These are phyloP conservation scores for Caenorhabditis sinica DNA, from an alignment of 2,888 invertebrate species.

Conservation along the genomic window DNA sequence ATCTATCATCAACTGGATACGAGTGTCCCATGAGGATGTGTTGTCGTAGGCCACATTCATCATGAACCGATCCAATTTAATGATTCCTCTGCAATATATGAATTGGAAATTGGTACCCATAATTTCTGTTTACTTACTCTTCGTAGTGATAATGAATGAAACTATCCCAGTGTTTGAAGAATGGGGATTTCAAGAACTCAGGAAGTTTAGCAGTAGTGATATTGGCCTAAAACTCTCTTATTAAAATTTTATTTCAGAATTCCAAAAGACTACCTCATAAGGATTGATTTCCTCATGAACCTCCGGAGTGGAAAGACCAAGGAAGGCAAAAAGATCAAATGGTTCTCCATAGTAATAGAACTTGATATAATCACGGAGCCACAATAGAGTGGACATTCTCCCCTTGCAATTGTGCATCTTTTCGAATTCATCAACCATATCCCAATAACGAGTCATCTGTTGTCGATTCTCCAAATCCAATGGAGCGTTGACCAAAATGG, in stretches of 20 bases:
- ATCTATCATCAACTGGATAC: slow-evolving; percentile 80
- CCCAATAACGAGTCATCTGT: slow-evolving; percentile 75
- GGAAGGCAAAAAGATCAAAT: slow-evolving; percentile 59
- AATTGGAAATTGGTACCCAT: neutral
- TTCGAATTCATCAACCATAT: slow-evolving; percentile 81
- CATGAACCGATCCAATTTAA: slow-evolving; percentile 76
- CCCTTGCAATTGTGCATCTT: slow-evolving; percentile 77
- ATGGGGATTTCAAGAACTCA: slow-evolving; percentile 79
- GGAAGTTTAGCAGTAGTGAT: slow-evolving; percentile 72
- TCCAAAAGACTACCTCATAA: slow-evolving; percentile 46
- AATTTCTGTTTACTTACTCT: slow-evolving; percentile 25
- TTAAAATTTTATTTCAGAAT: no score
- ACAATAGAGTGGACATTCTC: slow-evolving; percentile 77
- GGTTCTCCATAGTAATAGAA: slow-evolving; percentile 75
- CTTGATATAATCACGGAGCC: slow-evolving; percentile 81
- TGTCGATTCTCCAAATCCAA: slow-evolving; percentile 73
- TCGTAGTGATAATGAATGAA: slow-evolving; percentile 71
- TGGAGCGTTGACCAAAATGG: slow-evolving; percentile 79
- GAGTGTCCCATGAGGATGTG: slow-evolving; percentile 80
- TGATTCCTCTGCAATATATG: slow-evolving; percentile 45
- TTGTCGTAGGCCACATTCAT: slow-evolving; percentile 80
- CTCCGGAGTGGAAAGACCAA: slow-evolving; percentile 61
- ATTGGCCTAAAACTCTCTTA: slow-evolving; percentile 68
- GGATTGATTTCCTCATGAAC: slow-evolving; percentile 66
- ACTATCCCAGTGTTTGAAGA: slow-evolving; percentile 80